Base-by-base conservation (phyloP, 2,113 vertebrate genomes). In the Alethe diademata region DNA sequence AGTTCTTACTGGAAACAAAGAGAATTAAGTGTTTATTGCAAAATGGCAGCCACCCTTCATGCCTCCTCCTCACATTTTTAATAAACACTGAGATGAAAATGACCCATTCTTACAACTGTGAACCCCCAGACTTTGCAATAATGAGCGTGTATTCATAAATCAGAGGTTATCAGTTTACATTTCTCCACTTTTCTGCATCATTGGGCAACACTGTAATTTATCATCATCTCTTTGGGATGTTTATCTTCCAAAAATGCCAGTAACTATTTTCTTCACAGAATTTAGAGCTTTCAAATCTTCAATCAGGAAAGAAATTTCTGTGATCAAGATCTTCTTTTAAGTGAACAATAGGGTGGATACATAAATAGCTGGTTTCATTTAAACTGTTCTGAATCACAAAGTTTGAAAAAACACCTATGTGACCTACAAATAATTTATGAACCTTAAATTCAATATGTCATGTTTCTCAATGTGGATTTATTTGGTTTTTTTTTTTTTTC, bases 171-270 rank as follows among this genome's bases (percentile, higher is more conserved):
- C 70, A 74, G 64, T 76, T 87, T 93, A 61, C 26, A 1, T 96
- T 93, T 82, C 58, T 86, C 82, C 75, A 58, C 48, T 91, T 96
- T 90, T 93, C 79, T 84, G 81, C 85, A 92, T 93, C 88, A 90
- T 38, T 87, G 76, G 60, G 33, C 67, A 81, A 74, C 73, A n/a
- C n/a, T 70, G 85, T 85, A 93, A 94, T 97, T 92, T 95, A 91
- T 94, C 90, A 92, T 92, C 92, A 48, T 92, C 47, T 5, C 78
- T 86, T 80, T 88, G 71, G 92, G 95, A 93, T 90, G 87, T 78
- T 91, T 90, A 58, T 96, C 66, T 79, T 76, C 83, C 35, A 78
- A 87, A 96, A 94, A 84, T 78, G 91, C 79, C 90, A 92, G 78
- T 42, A 71, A 62, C 58, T 84, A 54, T 91, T 92, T 90, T 83